phyloP scores from a whole-genome alignment of 2,113 vertebrate genomes.

The cat (Felis catus) region DNA sequence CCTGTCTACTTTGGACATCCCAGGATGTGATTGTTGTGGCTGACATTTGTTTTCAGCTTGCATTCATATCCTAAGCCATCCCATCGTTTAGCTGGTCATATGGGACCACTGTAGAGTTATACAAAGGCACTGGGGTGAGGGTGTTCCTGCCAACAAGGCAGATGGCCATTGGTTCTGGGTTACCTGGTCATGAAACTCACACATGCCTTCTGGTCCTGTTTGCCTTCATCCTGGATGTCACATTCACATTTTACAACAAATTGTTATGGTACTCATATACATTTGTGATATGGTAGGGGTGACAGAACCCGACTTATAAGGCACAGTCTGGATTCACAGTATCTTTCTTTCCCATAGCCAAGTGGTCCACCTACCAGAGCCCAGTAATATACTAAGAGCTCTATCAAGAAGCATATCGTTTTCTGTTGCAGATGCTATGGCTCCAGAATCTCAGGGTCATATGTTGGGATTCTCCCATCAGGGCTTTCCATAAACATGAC shows the following conservation, averaged over 20 bases:
- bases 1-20: neutral
- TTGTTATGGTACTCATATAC: rapidly evolving
- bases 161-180: neutral
- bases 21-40: no score
- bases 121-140: neutral
- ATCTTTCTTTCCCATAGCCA: rapidly evolving
- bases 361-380: neutral
- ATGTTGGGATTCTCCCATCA: neutral
- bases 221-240: neutral
- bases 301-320: neutral
- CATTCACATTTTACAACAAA: no score
- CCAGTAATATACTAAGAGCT: rapidly evolving
- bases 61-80: rapidly evolving
- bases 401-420: rapidly evolving
- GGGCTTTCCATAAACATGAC: neutral
- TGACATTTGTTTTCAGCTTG: neutral
- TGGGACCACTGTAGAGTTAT: no score
- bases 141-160: rapidly evolving
- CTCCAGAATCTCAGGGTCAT: neutral
- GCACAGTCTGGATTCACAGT: rapidly evolving
- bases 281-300: no score
- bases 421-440: rapidly evolving
- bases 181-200: neutral
- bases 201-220: no score
- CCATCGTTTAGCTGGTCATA: no score